Base-by-base conservation (phyloP, 2,888 invertebrate genomes). In the Drosophila multiciliata region DNA sequence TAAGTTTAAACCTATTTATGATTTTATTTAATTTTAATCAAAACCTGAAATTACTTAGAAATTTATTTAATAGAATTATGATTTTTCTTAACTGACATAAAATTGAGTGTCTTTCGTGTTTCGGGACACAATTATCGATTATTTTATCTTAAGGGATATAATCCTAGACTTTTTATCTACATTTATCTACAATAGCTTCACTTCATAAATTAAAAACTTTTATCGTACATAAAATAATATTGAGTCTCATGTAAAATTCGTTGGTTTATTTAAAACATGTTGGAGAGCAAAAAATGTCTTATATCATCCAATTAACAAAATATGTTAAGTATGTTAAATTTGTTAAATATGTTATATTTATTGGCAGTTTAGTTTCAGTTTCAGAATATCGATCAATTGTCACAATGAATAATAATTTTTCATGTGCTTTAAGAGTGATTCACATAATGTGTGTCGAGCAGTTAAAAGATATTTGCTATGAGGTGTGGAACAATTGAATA, bases 391-490 rank as follows among this genome's bases (percentile, higher is more conserved):
- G 23, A 45, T 15, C 45, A 45, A 45, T 45, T 45, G 45, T 15
- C 45, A 2, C 23, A 45, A 2, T 45, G 15, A 45, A 23, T 15
- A 45, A 26, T 5, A 7, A 45, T 23, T 26, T 49, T 17, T 29
- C 11, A 29, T 3, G 29, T 36, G n/a, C 48, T 49, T 61, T 9
- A 3, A 26, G n/a, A 8, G 20, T 65, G 63, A 65, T 62, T 65
- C 63, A 62, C 62, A 29, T 35, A 15, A 50, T 45, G 23, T 45
- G 23, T 20, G 23, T 45, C 45, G 23, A 15, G 15, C 23, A 23
- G 15, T 15, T 15, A 45, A 3, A 23, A 23, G 45, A 45, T 23
- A 23, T 17, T 23, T 45, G 3, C 4, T 15, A 45, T 23, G 3
- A 29, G 29, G 29, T n/a, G 17, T 50, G 50, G 50, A 26, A 15